Percentiles rank a stretch among this genome's conserved stretches.
Evolutionary conservation across 2,888 invertebrate species (phyloP).

Genomic region (Eilema griseolum): DNA sequence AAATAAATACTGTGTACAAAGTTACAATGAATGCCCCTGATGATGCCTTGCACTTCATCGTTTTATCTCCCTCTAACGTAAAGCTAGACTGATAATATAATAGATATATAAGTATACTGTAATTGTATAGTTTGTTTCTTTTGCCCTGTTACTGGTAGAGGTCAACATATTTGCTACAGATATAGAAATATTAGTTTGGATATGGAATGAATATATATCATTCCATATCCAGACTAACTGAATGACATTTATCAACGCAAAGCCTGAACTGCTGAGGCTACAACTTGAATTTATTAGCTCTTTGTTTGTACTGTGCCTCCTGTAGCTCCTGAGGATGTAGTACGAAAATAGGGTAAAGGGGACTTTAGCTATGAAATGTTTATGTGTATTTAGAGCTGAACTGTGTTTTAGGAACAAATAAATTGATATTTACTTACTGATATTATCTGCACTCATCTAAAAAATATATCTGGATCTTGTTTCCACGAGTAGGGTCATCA

Average conservation of each 20-base stretch:
- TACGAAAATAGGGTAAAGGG: too few relatives aligned
- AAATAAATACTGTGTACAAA: not conserved
- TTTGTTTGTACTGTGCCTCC: too few relatives aligned
- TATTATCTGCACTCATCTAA: too few relatives aligned
- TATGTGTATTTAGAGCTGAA: too few relatives aligned
- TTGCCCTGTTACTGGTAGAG: not conserved
- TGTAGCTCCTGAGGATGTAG: too few relatives aligned
- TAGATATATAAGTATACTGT: conserved; percentile 18
- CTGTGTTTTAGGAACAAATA: too few relatives aligned
- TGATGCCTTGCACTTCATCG: conserved; percentile 2
- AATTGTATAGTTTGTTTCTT: conserved; percentile 2
- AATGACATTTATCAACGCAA: not conserved
- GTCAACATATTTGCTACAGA: not conserved
- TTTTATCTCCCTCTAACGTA: conserved; percentile 1
- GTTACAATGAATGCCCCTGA: conserved; percentile 3
- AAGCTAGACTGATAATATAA: conserved; percentile 1
- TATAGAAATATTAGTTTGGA: not conserved
- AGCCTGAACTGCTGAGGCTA: not conserved
- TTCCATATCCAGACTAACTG: not conserved
- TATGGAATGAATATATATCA: not conserved
- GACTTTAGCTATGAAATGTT: too few relatives aligned
- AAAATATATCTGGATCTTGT: too few relatives aligned
- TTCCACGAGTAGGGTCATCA: too few relatives aligned
- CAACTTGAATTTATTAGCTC: too few relatives aligned
- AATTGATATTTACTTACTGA: too few relatives aligned